Evolutionary conservation across 1,140 invertebrate species (phyloP), one percentile per base, ranked within the genome.

Genomic region (Dinoponera quadriceps): DNA sequence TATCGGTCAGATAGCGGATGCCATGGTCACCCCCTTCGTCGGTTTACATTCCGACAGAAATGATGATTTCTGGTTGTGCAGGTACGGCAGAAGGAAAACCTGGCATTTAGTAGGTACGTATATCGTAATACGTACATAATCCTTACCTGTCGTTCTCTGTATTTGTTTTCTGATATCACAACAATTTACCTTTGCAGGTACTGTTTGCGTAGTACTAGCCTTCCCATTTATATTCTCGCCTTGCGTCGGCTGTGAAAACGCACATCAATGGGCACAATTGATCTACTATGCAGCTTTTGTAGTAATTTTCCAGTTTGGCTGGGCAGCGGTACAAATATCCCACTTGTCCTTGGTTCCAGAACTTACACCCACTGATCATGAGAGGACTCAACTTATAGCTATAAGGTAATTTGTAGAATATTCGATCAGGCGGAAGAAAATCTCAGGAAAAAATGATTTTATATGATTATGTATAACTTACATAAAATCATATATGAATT

Each of bases 261-360:
- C 96, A 49, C 95, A 96, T 87, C 94, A 97, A 87, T 97, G 96
- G 95, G 96, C 97, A 0, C 96, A 98, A 93, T 95, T 99, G 88
- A 94, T 98, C 83, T 99, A 99, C 93, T 99, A 98, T 94, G 95
- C 96, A 48, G 96, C 97, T 54, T 99, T 99, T 94, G 97, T 99
- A 57, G 94, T 97, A 60, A 96, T 99, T 85, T 99, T 99, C 94
- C 99, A 99, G 96, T 98, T 99, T 94, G 98, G 98, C 25, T 99
- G 99, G 98, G 98, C 98, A 3, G 94, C 97, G 14, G 97, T 98
- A 1, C 99, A 99, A 95, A 99, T 99, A 88, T 98, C 98, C 27
- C 98, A 99, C 94, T 95, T 99, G 59, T 97, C 98, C 3, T 92
- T 97, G 22, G 96, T 98, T 85, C 96, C 97, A 16, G 97, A 97